phyloP scores from a whole-genome alignment of 2,113 vertebrate species.

The Paratilapia polleni region DNA sequence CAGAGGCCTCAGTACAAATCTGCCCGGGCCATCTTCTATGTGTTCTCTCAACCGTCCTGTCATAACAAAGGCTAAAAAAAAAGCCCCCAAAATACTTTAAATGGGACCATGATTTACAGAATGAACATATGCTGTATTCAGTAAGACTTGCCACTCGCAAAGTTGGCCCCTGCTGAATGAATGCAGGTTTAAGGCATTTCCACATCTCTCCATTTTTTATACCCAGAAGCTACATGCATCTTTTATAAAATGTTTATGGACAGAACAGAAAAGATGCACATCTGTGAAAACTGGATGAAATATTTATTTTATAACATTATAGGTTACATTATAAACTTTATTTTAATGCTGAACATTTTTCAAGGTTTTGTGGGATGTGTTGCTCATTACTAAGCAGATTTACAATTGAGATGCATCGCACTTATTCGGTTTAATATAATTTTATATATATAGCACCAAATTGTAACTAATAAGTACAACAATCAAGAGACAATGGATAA shows the following conservation, averaged over 20 bases:
- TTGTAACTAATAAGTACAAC: background rate
- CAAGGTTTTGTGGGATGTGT: too few relatives aligned
- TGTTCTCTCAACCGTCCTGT: background rate
- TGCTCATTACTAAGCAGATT: too few relatives aligned
- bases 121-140: background rate
- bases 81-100: background rate
- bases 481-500: accelerated
- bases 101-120: background rate
- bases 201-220: background rate
- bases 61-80: background rate
- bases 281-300: background rate
- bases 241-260: background rate
- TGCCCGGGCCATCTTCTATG: background rate
- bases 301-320: too few relatives aligned
- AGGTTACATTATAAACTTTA: too few relatives aligned
- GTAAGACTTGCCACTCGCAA: background rate
- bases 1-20: background rate
- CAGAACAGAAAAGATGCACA: background rate
- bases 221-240: background rate
- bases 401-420: too few relatives aligned
- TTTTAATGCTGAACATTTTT: too few relatives aligned
- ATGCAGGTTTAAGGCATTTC: background rate
- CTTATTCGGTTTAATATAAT: too few relatives aligned
- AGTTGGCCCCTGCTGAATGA: background rate
- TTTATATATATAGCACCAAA: too few relatives aligned